phyloP scores from a whole-genome alignment of 2,797 vertebrate genomes.

The Geotrypetes seraphini region DNA sequence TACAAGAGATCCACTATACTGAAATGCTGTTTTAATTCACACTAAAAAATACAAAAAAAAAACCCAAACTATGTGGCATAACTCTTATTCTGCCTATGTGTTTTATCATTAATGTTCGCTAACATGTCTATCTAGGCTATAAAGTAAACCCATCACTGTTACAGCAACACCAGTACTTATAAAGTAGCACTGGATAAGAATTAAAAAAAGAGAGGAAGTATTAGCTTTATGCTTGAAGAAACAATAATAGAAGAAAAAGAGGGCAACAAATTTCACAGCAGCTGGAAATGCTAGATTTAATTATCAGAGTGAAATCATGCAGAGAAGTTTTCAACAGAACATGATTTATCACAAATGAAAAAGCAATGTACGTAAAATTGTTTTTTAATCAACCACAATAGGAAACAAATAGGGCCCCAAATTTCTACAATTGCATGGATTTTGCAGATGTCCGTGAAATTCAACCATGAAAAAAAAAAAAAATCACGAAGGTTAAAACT shows the following conservation, averaged over 20 bases:
- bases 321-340: conserved; percentile 38
- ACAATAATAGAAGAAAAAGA: conserved; percentile 43
- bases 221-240: conserved; percentile 41
- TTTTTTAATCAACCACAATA: conserved; percentile 28
- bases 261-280: conserved; percentile 50
- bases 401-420: conserved; percentile 15
- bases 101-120: conserved; percentile 8
- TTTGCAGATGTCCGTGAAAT: neutral
- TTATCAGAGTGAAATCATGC: conserved; percentile 51
- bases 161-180: conserved; percentile 18
- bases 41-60: too few species aligned
- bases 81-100: too few species aligned
- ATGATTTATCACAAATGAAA: conserved; percentile 39
- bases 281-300: conserved; percentile 55
- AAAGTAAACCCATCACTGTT: conserved; percentile 35
- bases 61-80: too few species aligned
- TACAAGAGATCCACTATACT: too few species aligned
- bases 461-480: neutral
- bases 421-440: neutral
- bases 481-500: too few species aligned
- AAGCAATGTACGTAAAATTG: conserved; percentile 23
- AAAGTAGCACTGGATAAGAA: conserved; percentile 37
- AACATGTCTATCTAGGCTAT: conserved; percentile 13
- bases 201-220: conserved; percentile 37
- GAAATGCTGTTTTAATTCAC: too few species aligned